Evolutionary conservation across 2,113 vertebrate species (phyloP), one percentile per base, ranked within the genome.

Genomic region (Melanerpes formicivorus): DNA sequence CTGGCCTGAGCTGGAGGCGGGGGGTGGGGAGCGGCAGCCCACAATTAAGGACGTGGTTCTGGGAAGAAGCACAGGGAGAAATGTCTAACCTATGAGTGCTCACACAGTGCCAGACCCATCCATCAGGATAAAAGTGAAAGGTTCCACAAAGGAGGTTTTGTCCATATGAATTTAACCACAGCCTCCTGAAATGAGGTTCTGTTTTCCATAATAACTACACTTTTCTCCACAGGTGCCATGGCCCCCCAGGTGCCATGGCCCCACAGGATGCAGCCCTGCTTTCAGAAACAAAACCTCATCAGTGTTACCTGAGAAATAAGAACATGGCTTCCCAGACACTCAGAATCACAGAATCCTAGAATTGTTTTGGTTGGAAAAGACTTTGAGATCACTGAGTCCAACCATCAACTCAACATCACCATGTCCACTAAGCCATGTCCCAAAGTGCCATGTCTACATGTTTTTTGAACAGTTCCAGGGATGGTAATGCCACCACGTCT

Each of bases 1-100:
- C 73, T 69, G 85, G 75, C 66, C 90, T 84, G 88, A 93, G 91
- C 71, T 34, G 84, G 58, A 70, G 67, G 64, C 55, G 32, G 91
- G 9, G 34, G 17, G 42, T 29, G 42, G 14, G 60, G 88, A 86
- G 77, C 71, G 58, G 72, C 44, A 81, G 74, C 62, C 25, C 27
- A 25, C 32, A 23, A 18, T 73, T 72, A 72, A 90, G 67, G 77
- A 75, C 18, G 7, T 73, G 58, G 55, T 63, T 73, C 65, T 22
- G n/a, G 27, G 70, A 50, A 83, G 44, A 88, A 90, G 76, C 34
- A 48, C 1, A 8, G 71, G 56, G 70, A 64, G 64, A 64, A 71
- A 50, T 40, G 22, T 26, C 48, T 50, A 32, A 44, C 64, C n/a
- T 42, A 42, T 26, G 32, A 88, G 73, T 4, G 16, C 52, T 75